Base-by-base conservation (phyloP, 1,140 invertebrate species). In the Panagrolaimus sp. region DNA sequence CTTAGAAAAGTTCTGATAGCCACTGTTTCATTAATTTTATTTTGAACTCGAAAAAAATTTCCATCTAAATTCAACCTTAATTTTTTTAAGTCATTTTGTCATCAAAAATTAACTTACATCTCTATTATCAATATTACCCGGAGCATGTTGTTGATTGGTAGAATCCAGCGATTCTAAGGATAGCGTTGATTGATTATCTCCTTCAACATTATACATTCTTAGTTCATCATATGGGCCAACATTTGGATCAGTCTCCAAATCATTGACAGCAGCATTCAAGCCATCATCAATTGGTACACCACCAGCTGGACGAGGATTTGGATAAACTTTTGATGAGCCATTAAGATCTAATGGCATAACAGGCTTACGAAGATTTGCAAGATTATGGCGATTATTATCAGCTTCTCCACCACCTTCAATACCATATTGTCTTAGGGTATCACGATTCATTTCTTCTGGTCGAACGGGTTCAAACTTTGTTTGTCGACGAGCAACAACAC, bases 351-450 rank as follows among this genome's bases (percentile, higher is more conserved):
- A 42, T 9, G 79, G 79, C 80, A 81, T 81, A n/a, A 81, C 81
- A 8, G 79, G 81, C 64, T 83, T 81, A 16, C 79, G 44, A 4
- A 81, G 75, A 43, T 75, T 75, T 48, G 78, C 66, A 46, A 81
- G 70, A 47, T 81, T 83, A 65, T 81, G 80, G 13, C 79, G 68
- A 42, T 72, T 75, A 63, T 81, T 81, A 65, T 83, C 79, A 14
- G 78, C 73, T 67, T 81, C 79, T 23, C 81, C 79, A 27, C 79
- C 79, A 5, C 79, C 81, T 72, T 81, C 79, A n/a, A 81, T 70
- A 44, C 66, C 78, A 65, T 81, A 81, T 25, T 70, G 76, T 46
- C 79, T 53, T 42, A 81, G 67, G 66, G 74, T 83, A 65, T 81
- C 79, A 5, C 76, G 66, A 48, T 82, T 81, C 51, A 82, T 72